phyloP scores from a whole-genome alignment of 2,888 invertebrate species.

The Serripes groenlandicus region DNA sequence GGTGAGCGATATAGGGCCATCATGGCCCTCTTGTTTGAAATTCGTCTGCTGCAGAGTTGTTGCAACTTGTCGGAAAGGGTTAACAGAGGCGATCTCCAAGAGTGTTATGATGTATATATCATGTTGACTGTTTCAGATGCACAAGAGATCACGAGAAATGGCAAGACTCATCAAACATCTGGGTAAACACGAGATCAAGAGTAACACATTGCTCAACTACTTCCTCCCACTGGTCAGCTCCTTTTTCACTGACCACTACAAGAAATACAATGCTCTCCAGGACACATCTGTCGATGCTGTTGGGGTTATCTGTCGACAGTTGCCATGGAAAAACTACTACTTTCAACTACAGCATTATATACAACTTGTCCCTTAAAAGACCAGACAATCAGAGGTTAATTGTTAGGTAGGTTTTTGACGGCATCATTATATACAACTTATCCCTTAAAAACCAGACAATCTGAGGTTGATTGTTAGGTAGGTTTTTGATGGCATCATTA shows the following conservation, averaged over 20 bases:
- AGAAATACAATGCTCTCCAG: slow-evolving; percentile 90
- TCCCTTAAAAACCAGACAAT: too few relatives aligned
- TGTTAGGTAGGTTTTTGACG: slow-evolving; percentile 89
- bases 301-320: slow-evolving; percentile 91
- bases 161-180: slow-evolving; percentile 88
- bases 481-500: too few relatives aligned
- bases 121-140: too few relatives aligned
- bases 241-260: slow-evolving; percentile 93
- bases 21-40: too few relatives aligned
- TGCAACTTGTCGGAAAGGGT: too few relatives aligned
- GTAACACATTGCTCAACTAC: slow-evolving; percentile 92
- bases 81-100: too few relatives aligned
- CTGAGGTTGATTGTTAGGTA: too few relatives aligned
- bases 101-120: too few relatives aligned
- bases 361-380: slow-evolving; percentile 90
- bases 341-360: slow-evolving; percentile 93
- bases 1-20: too few relatives aligned
- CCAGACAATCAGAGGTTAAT: slow-evolving; percentile 93
- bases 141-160: slow-evolving; percentile 94
- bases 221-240: slow-evolving; percentile 93
- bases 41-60: too few relatives aligned
- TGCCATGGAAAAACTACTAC: slow-evolving; percentile 97
- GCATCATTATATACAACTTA: too few relatives aligned
- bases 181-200: slow-evolving; percentile 67
- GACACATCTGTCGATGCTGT: slow-evolving; percentile 95